These are phyloP conservation scores for Drosophila grimshawi DNA, from an alignment of 1,140 invertebrate genomes.

Conservation along the genomic window DNA sequence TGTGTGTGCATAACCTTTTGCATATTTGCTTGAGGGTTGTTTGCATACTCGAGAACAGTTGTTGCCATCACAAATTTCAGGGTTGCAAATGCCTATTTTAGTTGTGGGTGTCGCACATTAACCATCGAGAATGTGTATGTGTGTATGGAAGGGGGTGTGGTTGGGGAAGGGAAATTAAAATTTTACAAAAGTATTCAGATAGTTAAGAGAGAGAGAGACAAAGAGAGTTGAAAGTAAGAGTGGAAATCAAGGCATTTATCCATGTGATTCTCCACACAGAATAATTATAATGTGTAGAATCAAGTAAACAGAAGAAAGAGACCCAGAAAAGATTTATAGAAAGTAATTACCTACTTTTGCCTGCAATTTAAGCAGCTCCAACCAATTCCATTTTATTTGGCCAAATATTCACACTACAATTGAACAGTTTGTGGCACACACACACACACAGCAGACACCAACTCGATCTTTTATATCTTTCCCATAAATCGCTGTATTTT, in stretches of 20 bases:
- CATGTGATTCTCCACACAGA: no score
- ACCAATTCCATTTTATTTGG: no score
- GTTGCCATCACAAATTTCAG: slow-evolving; percentile 18
- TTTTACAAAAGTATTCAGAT: slow-evolving; percentile 10
- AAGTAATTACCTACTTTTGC: no score
- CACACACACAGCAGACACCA: background rate
- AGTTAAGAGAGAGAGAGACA: no score
- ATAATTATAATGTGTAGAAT: no score
- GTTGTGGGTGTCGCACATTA: slow-evolving; percentile 24
- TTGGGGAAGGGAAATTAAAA: slow-evolving; percentile 3
- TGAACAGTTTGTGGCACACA: slow-evolving; percentile 5
- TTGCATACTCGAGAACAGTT: slow-evolving; percentile 19
- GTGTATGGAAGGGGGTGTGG: background rate
- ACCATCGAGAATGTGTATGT: background rate
- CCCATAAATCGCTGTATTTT: slow-evolving; percentile 69
- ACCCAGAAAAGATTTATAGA: no score
- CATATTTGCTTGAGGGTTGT: slow-evolving; percentile 36
- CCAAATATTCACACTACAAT: slow-evolving; percentile 6
- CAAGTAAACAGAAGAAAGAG: no score
- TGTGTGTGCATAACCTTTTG: slow-evolving; percentile 43
- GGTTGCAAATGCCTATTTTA: slow-evolving; percentile 41
- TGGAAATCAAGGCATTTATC: no score
- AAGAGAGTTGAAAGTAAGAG: no score
- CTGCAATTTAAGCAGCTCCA: no score
- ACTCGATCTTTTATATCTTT: slow-evolving; percentile 53